These are phyloP conservation scores for Euleptes europaea DNA, from an alignment of 2,113 vertebrate genomes.

Conservation along the genomic window DNA sequence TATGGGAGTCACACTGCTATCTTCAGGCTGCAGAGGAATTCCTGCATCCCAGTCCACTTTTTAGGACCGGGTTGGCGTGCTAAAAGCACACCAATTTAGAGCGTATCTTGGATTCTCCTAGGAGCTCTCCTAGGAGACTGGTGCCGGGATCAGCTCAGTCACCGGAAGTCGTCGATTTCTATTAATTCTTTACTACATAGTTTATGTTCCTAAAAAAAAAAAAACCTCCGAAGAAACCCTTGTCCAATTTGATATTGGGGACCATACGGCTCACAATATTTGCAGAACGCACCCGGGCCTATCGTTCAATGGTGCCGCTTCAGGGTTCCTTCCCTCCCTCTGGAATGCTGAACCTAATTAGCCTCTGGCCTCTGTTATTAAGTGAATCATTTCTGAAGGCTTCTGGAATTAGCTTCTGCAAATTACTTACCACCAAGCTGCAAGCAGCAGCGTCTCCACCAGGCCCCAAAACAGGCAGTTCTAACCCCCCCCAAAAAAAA, in stretches of 20 bases:
- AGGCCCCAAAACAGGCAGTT: constrained; percentile 10
- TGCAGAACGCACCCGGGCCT: not conserved
- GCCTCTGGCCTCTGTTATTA: constrained; percentile 8
- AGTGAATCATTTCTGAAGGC: constrained; percentile 20
- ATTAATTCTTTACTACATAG: not conserved
- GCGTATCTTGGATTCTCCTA: too few species aligned
- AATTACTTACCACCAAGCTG: not conserved
- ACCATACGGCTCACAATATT: not conserved
- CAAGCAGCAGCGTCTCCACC: not conserved
- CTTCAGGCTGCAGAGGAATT: too few species aligned
- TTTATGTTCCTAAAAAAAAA: not conserved
- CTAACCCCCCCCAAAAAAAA: too few species aligned
- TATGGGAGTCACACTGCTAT: too few species aligned
- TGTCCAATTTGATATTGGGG: not conserved
- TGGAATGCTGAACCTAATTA: constrained; percentile 8
- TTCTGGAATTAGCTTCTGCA: constrained; percentile 15
- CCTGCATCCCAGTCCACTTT: too few species aligned
- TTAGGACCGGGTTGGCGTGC: too few species aligned
- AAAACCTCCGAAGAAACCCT: too few species aligned
- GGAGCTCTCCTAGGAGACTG: too few species aligned
- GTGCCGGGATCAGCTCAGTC: too few species aligned
- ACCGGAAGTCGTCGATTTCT: too few species aligned
- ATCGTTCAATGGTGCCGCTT: not conserved
- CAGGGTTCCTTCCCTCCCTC: not conserved
- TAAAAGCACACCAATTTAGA: too few species aligned